Evolutionary conservation across 2,888 invertebrate genomes (phyloP).

Genomic region (Leucoptera coffeella): DNA sequence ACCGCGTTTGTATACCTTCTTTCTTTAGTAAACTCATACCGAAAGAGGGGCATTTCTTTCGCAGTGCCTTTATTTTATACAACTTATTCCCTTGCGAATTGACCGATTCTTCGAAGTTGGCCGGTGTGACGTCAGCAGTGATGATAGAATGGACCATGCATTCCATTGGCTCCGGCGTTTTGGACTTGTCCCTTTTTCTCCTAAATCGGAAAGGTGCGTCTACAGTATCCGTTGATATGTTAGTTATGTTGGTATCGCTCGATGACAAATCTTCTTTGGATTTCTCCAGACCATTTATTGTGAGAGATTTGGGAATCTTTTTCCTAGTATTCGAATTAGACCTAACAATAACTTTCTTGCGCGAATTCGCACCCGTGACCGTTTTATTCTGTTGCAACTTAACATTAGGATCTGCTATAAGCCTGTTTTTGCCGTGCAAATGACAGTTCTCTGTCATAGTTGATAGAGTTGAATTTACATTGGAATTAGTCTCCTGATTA

Average conservation of each 20-base stretch:
- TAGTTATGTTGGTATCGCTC: slow-evolving; percentile 42
- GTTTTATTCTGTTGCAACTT: slow-evolving; percentile 17
- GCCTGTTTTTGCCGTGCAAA: slow-evolving; percentile 35
- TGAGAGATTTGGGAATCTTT: slow-evolving; percentile 26
- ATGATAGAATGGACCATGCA: slow-evolving; percentile 31
- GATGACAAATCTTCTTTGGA: slow-evolving; percentile 38
- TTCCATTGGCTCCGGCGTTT: slow-evolving; percentile 43
- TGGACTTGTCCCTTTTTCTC: slow-evolving; percentile 38
- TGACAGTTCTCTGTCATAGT: slow-evolving; percentile 41
- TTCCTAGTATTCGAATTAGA: slow-evolving; percentile 37
- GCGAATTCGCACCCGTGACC: slow-evolving; percentile 14
- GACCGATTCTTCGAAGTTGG: slow-evolving; percentile 34
- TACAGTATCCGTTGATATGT: slow-evolving; percentile 39
- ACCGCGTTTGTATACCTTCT: slow-evolving; percentile 39
- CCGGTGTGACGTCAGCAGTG: slow-evolving; percentile 36
- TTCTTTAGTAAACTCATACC: slow-evolving; percentile 34
- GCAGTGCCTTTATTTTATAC: slow-evolving; percentile 41
- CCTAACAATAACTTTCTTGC: slow-evolving; percentile 36
- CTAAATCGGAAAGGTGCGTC: slow-evolving; percentile 38
- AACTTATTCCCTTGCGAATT: slow-evolving; percentile 45
- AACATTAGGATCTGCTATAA: slow-evolving; percentile 33
- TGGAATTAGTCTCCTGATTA: slow-evolving; percentile 18
- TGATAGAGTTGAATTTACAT: slow-evolving; percentile 34
- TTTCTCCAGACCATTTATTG: slow-evolving; percentile 19
- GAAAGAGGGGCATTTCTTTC: slow-evolving; percentile 39